Conservation (phyloP, 2,888 invertebrate genomes). For the Bimastos eiseni region DNA sequence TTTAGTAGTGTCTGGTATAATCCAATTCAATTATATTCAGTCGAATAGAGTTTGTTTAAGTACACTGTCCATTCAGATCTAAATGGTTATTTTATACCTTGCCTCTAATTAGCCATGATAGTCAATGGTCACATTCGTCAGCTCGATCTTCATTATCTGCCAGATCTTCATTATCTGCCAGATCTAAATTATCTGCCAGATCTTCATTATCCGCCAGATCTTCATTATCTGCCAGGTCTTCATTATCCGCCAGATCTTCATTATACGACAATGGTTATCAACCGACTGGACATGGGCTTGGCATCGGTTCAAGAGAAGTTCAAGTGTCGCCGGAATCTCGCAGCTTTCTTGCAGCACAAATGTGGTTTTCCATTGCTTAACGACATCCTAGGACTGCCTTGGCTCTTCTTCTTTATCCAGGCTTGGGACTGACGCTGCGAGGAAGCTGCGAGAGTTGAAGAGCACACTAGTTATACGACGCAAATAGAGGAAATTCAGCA, state of each 20-base stretch:
- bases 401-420: too few species aligned
- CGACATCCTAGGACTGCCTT: too few species aligned
- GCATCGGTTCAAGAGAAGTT: neutral
- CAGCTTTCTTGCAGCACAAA: neutral
- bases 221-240: neutral
- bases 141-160: neutral
- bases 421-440: too few species aligned
- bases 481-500: neutral
- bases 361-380: too few species aligned
- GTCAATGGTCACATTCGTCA: neutral
- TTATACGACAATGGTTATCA: neutral
- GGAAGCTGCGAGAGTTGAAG: too few species aligned
- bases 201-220: neutral
- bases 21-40: too few species aligned
- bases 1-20: too few species aligned
- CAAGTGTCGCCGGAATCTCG: too few species aligned
- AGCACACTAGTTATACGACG: neutral
- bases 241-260: neutral
- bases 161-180: neutral
- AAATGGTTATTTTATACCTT: neutral
- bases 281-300: neutral
- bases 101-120: too few species aligned
- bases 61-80: neutral
- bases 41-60: neutral
- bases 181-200: neutral